Evolutionary conservation across 2,113 vertebrate species (phyloP).

Genomic region (Prionailurus bengalensis): DNA sequence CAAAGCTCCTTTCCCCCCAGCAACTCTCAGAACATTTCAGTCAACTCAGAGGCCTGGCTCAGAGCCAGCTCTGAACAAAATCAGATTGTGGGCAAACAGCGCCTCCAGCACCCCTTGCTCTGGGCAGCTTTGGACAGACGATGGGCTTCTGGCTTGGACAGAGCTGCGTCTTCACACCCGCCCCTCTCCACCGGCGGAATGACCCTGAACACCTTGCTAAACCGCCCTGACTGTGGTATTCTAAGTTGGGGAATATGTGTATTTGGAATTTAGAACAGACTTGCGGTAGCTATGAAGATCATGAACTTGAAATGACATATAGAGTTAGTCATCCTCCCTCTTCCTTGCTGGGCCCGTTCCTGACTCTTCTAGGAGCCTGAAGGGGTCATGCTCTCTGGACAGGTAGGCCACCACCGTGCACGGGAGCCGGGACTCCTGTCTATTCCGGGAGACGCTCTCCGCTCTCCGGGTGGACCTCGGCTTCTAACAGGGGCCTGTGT

Average conservation of each 20-base stretch:
- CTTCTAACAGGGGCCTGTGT: background rate
- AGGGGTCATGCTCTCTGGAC: background rate
- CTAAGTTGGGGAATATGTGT: background rate
- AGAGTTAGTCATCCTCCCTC: background rate
- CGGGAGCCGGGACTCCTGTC: fast-evolving
- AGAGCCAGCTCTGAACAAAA: slow-evolving; percentile 60
- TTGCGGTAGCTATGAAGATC: background rate
- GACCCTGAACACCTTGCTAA: background rate
- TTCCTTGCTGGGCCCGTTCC: background rate
- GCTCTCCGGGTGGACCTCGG: too few species aligned
- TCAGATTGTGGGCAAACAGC: slow-evolving; percentile 46
- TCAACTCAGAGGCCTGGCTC: slow-evolving; percentile 67
- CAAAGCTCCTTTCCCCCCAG: slow-evolving; percentile 79
- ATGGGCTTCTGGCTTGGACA: background rate
- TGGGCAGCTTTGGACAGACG: background rate
- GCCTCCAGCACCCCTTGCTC: slow-evolving; percentile 26
- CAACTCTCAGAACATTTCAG: slow-evolving; percentile 76
- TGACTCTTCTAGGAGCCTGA: background rate
- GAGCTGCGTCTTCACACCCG: background rate
- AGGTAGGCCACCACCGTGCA: background rate
- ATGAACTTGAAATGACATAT: background rate
- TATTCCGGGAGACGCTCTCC: background rate
- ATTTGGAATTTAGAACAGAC: background rate
- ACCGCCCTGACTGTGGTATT: background rate
- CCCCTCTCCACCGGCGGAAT: background rate